A percentile compares a stretch with the other conserved stretches of the same genome.
These are phyloP conservation scores for Anoplopoma fimbria DNA, from an alignment of 2,113 vertebrate genomes.

Conservation along the genomic window DNA sequence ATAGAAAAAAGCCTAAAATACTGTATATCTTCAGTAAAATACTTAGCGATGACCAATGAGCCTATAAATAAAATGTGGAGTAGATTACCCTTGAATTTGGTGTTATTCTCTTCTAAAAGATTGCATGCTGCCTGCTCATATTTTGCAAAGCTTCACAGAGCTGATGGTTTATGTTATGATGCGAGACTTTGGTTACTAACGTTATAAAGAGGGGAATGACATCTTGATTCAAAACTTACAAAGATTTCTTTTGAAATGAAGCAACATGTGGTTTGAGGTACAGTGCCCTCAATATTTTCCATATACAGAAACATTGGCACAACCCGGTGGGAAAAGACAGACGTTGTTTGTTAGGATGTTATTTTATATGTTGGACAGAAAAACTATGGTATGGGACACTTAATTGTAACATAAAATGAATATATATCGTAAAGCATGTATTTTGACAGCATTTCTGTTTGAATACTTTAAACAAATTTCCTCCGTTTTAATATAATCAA, in stretches of 20 bases:
- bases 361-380: slow-evolving; percentile 18
- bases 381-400: slow-evolving; percentile 1
- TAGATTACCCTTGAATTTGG: neutral
- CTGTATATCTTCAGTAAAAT: neutral
- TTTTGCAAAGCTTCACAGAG: slow-evolving; percentile 13
- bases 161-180: slow-evolving; percentile 36
- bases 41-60: neutral
- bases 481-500: slow-evolving; percentile 41
- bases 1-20: neutral
- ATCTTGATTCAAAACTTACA: slow-evolving; percentile 12
- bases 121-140: neutral
- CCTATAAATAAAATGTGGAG: neutral
- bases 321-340: neutral
- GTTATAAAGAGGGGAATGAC: slow-evolving; percentile 3
- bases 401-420: neutral
- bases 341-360: slow-evolving; percentile 30
- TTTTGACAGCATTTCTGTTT: neutral
- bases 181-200: slow-evolving; percentile 2
- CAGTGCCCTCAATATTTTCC: slow-evolving; percentile 28
- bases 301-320: slow-evolving; percentile 24
- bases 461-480: slow-evolving; percentile 8
- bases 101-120: neutral
- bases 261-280: slow-evolving; percentile 46
- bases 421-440: neutral
- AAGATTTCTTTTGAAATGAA: slow-evolving; percentile 12